Evolutionary conservation across 2,113 vertebrate species (phyloP), one percentile per base, ranked within the genome.

Genomic region (Corvus cornix): DNA sequence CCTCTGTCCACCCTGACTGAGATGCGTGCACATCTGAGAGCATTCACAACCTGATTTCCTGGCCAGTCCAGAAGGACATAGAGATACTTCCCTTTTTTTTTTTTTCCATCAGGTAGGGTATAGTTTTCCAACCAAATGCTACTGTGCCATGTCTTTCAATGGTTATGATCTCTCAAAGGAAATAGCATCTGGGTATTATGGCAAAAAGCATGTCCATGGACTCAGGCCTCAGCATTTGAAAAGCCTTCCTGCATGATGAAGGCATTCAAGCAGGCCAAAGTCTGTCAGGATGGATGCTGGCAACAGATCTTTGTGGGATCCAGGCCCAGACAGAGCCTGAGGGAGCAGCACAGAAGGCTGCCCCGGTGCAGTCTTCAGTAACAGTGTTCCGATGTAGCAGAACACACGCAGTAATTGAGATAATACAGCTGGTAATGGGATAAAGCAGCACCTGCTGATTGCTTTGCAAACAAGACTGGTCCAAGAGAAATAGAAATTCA

Each of bases 391-490:
- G 84, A 58, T 53, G 46, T 27, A 43, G 73, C 68, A 87, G 62
- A 91, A 39, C 51, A 84, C 68, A 30, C 0, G 0, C 59, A 59
- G 67, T 77, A 81, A 88, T 43, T 84, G 80, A 89, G 84, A 81
- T 64, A 78, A 94, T 69, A 55, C 69, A 87, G 48, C 48, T 70
- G 52, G 73, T 91, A 84, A 52, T 48, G 64, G 60, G 51, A 70
- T 63, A 55, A 89, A 91, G 69, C 33, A 93, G 64, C 77, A 96
- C 80, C 87, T 91, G 80, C 84, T 78, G 84, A 81, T 62, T 84
- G 80, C n/a, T 84, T 79, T 10, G 20, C 44, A 92, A 76, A 76
- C 58, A 85, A 70, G 46, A 39, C 41, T 2, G 1, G 30, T 75
- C 62, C 28, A 37, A 76, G 27, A 77, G 64, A 86, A 95, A 56